These are phyloP conservation scores for Syrphus vitripennis DNA, from an alignment of 2,888 invertebrate species.

Conservation along the genomic window DNA sequence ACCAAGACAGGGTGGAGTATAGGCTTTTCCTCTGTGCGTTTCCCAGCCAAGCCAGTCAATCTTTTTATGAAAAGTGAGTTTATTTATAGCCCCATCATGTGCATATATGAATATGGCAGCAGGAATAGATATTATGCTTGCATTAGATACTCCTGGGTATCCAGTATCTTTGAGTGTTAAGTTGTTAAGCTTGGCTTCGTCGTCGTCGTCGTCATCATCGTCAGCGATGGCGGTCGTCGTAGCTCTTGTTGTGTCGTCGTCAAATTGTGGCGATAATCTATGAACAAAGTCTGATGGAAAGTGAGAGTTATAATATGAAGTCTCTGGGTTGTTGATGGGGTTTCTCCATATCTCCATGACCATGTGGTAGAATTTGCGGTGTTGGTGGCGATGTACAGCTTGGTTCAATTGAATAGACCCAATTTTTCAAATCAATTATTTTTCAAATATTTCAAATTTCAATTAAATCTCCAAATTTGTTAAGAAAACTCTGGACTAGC, in stretches of 20 bases:
- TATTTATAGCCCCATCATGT: constrained; percentile 57
- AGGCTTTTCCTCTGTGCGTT: constrained; percentile 32
- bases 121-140: constrained; percentile 4
- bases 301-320: constrained; percentile 58
- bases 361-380: background rate
- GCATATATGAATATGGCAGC: background rate
- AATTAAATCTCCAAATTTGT: too few species aligned
- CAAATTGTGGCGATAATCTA: constrained; percentile 61
- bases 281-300: constrained; percentile 54
- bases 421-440: background rate
- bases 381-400: background rate
- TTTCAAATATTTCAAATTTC: too few species aligned
- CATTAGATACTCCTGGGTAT: constrained; percentile 1
- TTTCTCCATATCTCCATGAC: background rate
- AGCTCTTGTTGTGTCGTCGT: background rate
- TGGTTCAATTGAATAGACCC: background rate
- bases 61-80: constrained; percentile 43
- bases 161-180: background rate
- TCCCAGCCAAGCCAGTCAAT: constrained; percentile 44
- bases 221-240: background rate
- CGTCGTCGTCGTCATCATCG: background rate
- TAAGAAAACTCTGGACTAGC: too few species aligned
- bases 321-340: constrained; percentile 17
- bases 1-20: constrained; percentile 57
- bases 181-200: background rate